Base-by-base conservation (phyloP, 2,888 invertebrate species). In the Vesta saturnalis region DNA sequence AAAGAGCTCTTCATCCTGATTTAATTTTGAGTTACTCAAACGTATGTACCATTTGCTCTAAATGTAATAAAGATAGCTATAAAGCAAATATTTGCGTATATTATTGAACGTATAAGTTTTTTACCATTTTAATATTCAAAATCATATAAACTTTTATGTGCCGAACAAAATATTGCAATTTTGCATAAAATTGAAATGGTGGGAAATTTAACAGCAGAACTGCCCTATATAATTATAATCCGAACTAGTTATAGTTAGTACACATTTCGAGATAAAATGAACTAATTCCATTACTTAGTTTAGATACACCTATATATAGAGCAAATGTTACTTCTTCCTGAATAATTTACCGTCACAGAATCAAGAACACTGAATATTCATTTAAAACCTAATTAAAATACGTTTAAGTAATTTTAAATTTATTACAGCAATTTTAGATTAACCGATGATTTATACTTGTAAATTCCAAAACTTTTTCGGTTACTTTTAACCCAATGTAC, bases 181-280 rank as follows among this genome's bases (percentile, higher is more conserved):
- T n/a, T n/a, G n/a, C n/a, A 8, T 3, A 23, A 23, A 23, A 23
- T 3, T 3, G 23, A 23, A 23, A 23, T 3, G 23, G 23, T 23
- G 3, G 8, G 23, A 23, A 23, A 8, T 23, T 5, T 23, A 5
- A 23, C 23, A 8, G 23, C 3, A 23, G n/a, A 10, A 6, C 39
- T 8, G 1, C 8, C 39, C 52, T n/a, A 21, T 52, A 52, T 19
- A 52, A 52, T 52, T 52, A 52, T 52, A 52, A 52, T 52, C 30
- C 30, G 5, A 30, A 30, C 49, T 49, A 55, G 12, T 55, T 21
- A n/a, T 15, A 35, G 35, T 23, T 56, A 56, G 16, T 49, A 14
- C 49, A 49, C 30, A 54, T 54, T 54, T 54, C 54, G 4, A 52
- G 19, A 52, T 52, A 52, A 52, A 55, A 55, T 22, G 55, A 12